Percentiles rank a stretch among this genome's conserved stretches.
phyloP scores from a whole-genome alignment of 53 echinoderm and acorn worm genomes.

The Apostichopus leukothele region DNA sequence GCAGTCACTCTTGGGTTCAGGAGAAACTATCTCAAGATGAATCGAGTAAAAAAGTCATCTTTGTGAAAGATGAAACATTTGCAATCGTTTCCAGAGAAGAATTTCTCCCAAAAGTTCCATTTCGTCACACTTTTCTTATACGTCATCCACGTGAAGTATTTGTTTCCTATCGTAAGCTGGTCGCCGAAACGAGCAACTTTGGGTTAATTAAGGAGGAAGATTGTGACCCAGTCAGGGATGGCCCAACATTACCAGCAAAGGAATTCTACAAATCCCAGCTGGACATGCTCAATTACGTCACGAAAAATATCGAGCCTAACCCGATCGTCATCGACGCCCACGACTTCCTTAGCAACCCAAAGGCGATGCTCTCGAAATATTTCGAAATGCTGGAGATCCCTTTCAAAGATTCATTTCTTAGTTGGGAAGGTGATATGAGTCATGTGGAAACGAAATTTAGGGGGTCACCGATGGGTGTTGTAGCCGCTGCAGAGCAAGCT shows the following conservation, averaged over 20 bases:
- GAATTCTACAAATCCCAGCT: not conserved
- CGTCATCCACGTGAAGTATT: conserved; percentile 1
- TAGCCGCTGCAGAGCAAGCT: not conserved
- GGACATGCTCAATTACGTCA: not conserved
- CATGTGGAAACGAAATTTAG: not conserved
- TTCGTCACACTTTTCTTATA: conserved; percentile 26
- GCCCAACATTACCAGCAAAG: not conserved
- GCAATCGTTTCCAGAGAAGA: not conserved
- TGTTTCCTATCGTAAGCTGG: not conserved
- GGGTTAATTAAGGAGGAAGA: not conserved
- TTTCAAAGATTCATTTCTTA: conserved; percentile 25
- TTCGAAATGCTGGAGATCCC: not conserved
- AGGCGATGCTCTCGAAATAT: conserved; percentile 22
- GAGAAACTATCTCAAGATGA: not conserved
- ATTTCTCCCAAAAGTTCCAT: conserved; percentile 16
- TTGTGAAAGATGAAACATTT: conserved; percentile 15
- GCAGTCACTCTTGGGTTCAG: not conserved
- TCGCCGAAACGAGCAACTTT: not conserved
- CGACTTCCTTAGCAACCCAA: conserved; percentile 13
- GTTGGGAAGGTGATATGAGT: conserved; percentile 1
- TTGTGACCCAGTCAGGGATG: not conserved
- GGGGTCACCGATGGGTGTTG: not conserved
- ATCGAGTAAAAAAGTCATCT: not conserved
- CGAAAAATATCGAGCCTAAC: conserved; percentile 18
- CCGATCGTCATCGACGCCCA: conserved; percentile 3